Percentiles rank a stretch among this genome's conserved stretches.
These are phyloP conservation scores for Caenorhabditis macrosperma DNA, from an alignment of 2,888 invertebrate genomes.

Conservation along the genomic window DNA sequence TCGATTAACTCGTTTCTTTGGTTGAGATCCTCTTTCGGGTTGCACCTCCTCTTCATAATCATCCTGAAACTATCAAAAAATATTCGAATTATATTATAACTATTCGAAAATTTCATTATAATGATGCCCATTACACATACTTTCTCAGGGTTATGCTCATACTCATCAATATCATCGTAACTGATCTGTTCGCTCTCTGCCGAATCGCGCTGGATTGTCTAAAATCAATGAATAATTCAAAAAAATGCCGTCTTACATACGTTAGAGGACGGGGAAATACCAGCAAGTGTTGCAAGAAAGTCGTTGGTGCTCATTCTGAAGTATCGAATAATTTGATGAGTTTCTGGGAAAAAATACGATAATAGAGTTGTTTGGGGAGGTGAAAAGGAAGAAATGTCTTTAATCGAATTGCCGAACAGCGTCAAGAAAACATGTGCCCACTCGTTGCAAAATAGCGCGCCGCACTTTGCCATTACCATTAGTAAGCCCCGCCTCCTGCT, in stretches of 20 bases:
- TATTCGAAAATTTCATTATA: too few relatives aligned
- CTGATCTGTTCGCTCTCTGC: constrained; percentile 7
- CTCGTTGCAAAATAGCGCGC: constrained; percentile 16
- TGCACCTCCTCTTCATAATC: too few relatives aligned
- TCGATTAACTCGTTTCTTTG: neutral
- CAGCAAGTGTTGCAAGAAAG: constrained; percentile 18
- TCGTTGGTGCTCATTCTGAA: constrained; percentile 45
- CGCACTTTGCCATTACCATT: constrained; percentile 17
- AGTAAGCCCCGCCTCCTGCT: constrained; percentile 2
- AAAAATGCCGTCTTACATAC: neutral
- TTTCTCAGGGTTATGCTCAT: too few relatives aligned
- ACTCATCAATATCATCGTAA: constrained; percentile 6
- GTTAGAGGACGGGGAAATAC: too few relatives aligned
- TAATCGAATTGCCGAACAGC: neutral
- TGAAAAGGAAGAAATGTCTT: neutral
- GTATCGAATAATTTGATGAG: neutral
- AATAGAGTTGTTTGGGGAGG: neutral
- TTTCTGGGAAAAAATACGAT: neutral
- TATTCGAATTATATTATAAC: too few relatives aligned
- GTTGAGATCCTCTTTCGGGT: too few relatives aligned
- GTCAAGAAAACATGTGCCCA: neutral
- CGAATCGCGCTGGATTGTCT: too few relatives aligned
- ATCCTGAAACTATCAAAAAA: too few relatives aligned
- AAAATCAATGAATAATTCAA: too few relatives aligned
- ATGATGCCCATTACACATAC: too few relatives aligned